Conservation (phyloP, 2,113 vertebrate genomes). For the Lasiurus borealis region DNA sequence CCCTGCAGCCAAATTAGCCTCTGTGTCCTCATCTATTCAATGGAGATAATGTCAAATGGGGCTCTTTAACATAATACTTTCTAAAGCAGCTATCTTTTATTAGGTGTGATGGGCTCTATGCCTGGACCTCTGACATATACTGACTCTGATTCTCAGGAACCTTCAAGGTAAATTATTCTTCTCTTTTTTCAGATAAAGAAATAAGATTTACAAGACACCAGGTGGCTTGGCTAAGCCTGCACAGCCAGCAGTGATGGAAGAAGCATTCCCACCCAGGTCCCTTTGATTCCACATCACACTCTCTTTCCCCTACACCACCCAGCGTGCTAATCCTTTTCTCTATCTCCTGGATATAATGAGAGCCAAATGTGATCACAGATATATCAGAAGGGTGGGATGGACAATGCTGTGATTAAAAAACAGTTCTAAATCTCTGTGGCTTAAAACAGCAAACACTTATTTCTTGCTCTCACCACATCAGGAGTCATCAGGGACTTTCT, state of each 20-base stretch:
- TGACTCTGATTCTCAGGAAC: conserved; percentile 8
- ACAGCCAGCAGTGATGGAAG: not conserved
- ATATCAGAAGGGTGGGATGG: not conserved
- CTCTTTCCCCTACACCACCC: not conserved
- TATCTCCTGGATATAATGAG: not conserved
- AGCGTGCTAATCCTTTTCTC: conserved; percentile 20
- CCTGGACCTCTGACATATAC: not conserved
- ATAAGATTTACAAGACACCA: conserved; percentile 39
- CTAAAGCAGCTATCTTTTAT: not conserved
- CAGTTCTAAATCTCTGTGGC: conserved; percentile 44
- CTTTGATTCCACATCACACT: conserved; percentile 17
- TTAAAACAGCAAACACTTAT: conserved; percentile 53
- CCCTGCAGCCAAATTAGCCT: not conserved
- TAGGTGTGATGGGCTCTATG: not conserved
- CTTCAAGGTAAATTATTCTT: conserved; percentile 32
- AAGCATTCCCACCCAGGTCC: not conserved
- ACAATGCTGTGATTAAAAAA: conserved; percentile 52
- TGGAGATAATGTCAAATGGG: conserved; percentile 33
- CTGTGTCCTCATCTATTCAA: not conserved
- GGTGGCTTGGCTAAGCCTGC: conserved; percentile 1
- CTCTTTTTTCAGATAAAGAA: conserved; percentile 21
- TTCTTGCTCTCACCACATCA: conserved; percentile 2
- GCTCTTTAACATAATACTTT: conserved; percentile 21
- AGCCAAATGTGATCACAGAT: conserved; percentile 65
- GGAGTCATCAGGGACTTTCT: not conserved